Evolutionary conservation across 2,113 vertebrate genomes (phyloP).

Genomic region (Odocoileus virginianus): DNA sequence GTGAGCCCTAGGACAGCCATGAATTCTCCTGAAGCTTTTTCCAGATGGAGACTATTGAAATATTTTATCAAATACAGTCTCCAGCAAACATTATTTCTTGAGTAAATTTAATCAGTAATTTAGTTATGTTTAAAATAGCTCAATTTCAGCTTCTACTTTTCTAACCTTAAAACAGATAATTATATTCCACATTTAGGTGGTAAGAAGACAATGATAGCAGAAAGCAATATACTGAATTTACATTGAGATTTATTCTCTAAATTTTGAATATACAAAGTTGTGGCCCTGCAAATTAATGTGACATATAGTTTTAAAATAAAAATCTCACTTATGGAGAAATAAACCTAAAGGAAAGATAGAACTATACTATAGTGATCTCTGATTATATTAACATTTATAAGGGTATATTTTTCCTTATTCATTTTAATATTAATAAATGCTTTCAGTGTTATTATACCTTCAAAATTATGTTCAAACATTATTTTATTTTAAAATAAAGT

Average conservation of each 20-base stretch:
- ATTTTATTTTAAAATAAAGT: background rate
- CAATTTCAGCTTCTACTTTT: constrained; percentile 52
- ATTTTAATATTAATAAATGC: background rate
- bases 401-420: background rate
- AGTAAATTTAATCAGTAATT: background rate
- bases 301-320: background rate
- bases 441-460: background rate
- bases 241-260: constrained; percentile 51
- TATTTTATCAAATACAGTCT: background rate
- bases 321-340: background rate
- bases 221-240: constrained; percentile 46
- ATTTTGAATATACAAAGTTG: background rate
- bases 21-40: background rate
- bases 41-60: background rate
- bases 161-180: constrained; percentile 56
- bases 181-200: constrained; percentile 65
- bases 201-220: constrained; percentile 52
- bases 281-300: background rate
- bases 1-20: background rate
- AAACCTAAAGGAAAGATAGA: background rate
- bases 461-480: background rate
- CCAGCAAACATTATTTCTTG: background rate
- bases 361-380: background rate
- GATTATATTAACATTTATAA: background rate
- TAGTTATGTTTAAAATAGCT: constrained; percentile 63